A percentile compares a stretch with the other conserved stretches of the same genome.
These are phyloP conservation scores for Drosophila crucigera DNA, from an alignment of 2,888 invertebrate species.

Conservation along the genomic window DNA sequence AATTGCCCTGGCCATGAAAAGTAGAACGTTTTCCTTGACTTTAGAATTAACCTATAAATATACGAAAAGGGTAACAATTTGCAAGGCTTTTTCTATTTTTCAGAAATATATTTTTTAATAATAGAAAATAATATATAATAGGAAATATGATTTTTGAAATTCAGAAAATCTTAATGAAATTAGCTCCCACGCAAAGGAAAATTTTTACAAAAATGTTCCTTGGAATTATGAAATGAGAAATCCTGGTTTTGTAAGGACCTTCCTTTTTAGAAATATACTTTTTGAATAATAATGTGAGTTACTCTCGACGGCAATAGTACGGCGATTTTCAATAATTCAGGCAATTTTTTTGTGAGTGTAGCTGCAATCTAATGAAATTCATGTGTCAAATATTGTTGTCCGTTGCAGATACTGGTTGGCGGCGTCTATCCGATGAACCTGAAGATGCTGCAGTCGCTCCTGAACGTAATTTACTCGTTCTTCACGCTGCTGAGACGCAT, in stretches of 20 bases:
- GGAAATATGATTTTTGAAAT: too few species aligned
- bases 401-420: slow-evolving; percentile 76
- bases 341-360: not conserved
- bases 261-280: not conserved
- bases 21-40: not conserved
- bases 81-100: not conserved
- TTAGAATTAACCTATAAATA: not conserved
- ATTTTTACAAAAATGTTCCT: not conserved
- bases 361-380: not conserved
- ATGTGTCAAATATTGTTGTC: slow-evolving; percentile 17
- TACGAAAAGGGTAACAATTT: not conserved
- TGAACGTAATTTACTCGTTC: slow-evolving; percentile 79
- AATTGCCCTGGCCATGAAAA: not conserved
- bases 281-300: not conserved
- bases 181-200: fast-evolving
- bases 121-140: not conserved
- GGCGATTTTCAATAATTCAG: not conserved
- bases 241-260: not conserved
- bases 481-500: slow-evolving; percentile 77
- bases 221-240: not conserved
- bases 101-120: not conserved
- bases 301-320: not conserved
- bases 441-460: slow-evolving; percentile 76
- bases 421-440: slow-evolving; percentile 81
- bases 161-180: too few species aligned